Evolutionary conservation across 1,140 invertebrate genomes (phyloP).

Genomic region (Nasonia giraulti): DNA sequence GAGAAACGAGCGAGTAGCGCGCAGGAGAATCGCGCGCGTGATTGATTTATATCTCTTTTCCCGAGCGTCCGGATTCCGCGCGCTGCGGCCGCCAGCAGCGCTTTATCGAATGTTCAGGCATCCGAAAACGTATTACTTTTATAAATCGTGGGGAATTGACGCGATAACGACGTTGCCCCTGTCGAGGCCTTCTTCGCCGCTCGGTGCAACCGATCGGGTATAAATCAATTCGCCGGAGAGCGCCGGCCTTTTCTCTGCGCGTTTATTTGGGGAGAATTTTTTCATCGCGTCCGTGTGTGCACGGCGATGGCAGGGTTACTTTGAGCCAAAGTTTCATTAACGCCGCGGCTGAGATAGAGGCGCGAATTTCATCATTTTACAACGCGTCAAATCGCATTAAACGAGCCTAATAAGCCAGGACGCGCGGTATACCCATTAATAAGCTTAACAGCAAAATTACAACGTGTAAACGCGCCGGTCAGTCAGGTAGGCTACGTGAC

Average conservation of each 20-base stretch:
- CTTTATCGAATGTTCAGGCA: conserved; percentile 8
- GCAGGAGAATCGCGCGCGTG: not conserved
- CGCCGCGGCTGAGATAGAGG: not conserved
- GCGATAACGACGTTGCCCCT: conserved; percentile 15
- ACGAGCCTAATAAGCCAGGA: not conserved
- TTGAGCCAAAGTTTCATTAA: no score
- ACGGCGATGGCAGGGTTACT: no score
- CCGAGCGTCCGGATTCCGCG: conserved; percentile 7
- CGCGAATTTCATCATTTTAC: not conserved
- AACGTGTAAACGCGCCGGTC: not conserved
- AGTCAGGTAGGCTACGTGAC: not conserved
- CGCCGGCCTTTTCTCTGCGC: not conserved
- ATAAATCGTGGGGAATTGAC: conserved; percentile 13
- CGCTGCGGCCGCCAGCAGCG: not conserved
- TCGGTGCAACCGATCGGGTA: not conserved
- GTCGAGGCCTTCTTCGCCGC: not conserved
- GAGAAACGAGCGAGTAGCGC: not conserved
- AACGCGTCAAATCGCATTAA: not conserved
- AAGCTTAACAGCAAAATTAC: not conserved
- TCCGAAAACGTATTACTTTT: conserved; percentile 24
- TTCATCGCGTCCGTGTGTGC: not conserved
- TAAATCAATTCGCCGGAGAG: not conserved
- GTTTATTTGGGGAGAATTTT: not conserved
- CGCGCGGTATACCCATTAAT: not conserved
- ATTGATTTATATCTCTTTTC: conserved; percentile 36